Evolutionary conservation across 2,113 vertebrate species (phyloP), one percentile per base, ranked within the genome.

Genomic region (Lepus europaeus): DNA sequence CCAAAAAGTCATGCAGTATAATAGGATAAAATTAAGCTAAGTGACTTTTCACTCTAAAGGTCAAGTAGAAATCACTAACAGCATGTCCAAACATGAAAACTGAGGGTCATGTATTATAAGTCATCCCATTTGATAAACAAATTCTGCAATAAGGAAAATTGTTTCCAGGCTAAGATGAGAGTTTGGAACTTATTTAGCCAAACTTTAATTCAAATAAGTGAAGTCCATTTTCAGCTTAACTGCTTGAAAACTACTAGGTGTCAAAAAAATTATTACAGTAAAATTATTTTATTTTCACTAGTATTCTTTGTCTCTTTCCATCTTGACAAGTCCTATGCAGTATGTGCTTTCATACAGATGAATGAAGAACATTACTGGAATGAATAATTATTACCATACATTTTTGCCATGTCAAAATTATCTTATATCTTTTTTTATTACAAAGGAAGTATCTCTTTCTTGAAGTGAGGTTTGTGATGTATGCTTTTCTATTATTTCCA

Each of bases 11-110:
- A 84, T 51, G 4, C 20, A 53, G 16, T 39, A 27, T 61, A 76
- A 53, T 16, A 23, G 5, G 10, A 25, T 87, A 89, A 69, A 89
- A 64, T 63, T 87, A 87, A 94, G 22, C 19, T 73, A 81, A 92
- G 20, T 14, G 63, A 27, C 8, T 39, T 87, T 74, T 83, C 2
- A 53, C 33, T 79, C 4, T 45, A 20, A 39, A 14, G n/a, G 7
- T 69, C 19, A 86, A 82, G 25, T 72, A 61, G 33, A 90, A 94
- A 33, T 76, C 22, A 64, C 10, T 73, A 72, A 51, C 25, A 89
- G 0, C 5, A 83, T 45, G 6, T 13, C 70, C 66, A 72, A 72
- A 39, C 12, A 76, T 49, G 70, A 68, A 80, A 78, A 68, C 22
- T 39, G 4, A 82, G 3, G 45, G 25, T 53, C 5, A 5, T 49